phyloP scores from a whole-genome alignment of 2,113 vertebrate genomes.

The Thamnophis sirtalis region DNA sequence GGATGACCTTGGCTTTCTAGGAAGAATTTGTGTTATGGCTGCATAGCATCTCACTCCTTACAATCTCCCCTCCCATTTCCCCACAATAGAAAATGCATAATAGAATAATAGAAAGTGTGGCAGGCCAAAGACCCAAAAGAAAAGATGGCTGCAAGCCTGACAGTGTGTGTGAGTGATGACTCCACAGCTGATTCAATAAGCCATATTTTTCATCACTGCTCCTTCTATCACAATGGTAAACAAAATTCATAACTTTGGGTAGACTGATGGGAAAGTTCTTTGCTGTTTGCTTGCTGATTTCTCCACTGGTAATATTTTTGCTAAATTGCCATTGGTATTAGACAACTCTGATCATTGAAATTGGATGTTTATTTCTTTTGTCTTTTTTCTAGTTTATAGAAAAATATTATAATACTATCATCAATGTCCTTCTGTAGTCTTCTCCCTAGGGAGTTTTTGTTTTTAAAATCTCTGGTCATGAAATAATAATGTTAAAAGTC shows the following conservation, averaged over 20 bases:
- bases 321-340: not conserved
- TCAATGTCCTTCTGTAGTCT: not conserved
- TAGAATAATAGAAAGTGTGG: too few relatives aligned
- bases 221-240: not conserved
- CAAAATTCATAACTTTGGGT: not conserved
- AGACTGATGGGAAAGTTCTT: not conserved
- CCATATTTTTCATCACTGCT: not conserved
- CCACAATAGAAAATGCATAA: too few relatives aligned
- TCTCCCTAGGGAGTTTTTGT: not conserved
- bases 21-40: too few relatives aligned
- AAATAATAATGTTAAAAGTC: not conserved
- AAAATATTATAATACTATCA: not conserved
- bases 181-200: not conserved
- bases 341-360: not conserved
- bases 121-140: too few relatives aligned
- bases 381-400: not conserved
- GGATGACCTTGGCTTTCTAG: too few relatives aligned
- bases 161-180: too few relatives aligned
- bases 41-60: too few relatives aligned
- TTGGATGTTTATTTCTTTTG: not conserved
- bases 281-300: not conserved
- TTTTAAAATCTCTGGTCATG: not conserved
- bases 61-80: too few relatives aligned
- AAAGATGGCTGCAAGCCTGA: too few relatives aligned
- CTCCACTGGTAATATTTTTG: not conserved